These are phyloP conservation scores for Aphidius colemani DNA, from an alignment of 2,888 invertebrate genomes.

Conservation along the genomic window DNA sequence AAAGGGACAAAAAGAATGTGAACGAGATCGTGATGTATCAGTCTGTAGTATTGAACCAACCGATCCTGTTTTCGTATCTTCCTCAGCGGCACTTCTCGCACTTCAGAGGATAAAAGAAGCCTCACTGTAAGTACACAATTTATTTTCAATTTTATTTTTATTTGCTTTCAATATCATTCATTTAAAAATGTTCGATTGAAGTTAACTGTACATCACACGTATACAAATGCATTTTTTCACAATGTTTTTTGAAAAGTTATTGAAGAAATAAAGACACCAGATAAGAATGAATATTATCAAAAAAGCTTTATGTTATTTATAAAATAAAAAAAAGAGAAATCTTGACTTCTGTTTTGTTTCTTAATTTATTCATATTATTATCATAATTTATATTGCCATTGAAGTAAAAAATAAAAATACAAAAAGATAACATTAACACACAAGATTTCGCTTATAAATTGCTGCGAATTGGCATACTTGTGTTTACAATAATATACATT, in stretches of 20 bases:
- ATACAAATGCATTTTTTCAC: too few relatives aligned
- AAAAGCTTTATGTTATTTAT: conserved; percentile 5
- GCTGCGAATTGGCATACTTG: too few relatives aligned
- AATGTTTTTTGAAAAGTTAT: background rate
- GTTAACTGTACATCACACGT: too few relatives aligned
- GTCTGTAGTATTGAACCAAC: conserved; percentile 57
- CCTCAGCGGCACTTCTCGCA: conserved; percentile 62
- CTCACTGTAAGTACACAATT: conserved; percentile 60
- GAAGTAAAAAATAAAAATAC: too few relatives aligned
- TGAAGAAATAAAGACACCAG: background rate
- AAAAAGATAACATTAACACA: too few relatives aligned
- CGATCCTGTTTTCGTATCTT: conserved; percentile 56
- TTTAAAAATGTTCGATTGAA: conserved; percentile 3
- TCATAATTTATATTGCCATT: background rate
- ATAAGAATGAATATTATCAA: too few relatives aligned
- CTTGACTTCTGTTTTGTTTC: background rate
- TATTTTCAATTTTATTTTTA: conserved; percentile 5
- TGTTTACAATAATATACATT: too few relatives aligned
- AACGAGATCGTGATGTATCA: conserved; percentile 47
- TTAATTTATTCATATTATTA: background rate
- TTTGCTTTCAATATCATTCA: background rate
- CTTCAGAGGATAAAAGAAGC: conserved; percentile 65
- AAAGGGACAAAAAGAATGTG: conserved; percentile 44
- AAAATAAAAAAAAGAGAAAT: conserved; percentile 9
- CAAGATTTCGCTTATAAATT: too few relatives aligned